Base-by-base conservation (phyloP, 2,888 invertebrate genomes). In the Drosophila mimica region DNA sequence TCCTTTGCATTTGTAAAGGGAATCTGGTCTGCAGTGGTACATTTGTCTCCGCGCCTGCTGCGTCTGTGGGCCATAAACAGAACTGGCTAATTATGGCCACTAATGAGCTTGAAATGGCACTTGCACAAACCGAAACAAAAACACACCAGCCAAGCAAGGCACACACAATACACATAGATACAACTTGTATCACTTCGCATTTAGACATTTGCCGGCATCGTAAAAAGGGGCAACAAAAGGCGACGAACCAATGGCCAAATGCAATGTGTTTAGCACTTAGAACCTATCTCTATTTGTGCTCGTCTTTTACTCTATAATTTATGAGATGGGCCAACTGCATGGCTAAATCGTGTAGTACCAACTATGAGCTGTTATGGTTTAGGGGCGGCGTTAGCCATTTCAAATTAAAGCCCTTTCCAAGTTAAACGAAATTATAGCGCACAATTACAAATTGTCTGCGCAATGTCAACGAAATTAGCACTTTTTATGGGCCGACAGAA, bases 21-120 rank as follows among this genome's bases (percentile, higher is more conserved):
- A 75, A 61, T 43, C 36, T 31, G 34, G 61, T 54, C 64, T 68
- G 53, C 38, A 51, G 28, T 70, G 64, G 69, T 54, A 60, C 74
- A 72, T 75, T 53, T 75, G 82, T 77, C 72, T 70, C 75, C 62
- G 74, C 58, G 79, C 64, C 74, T 74, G 69, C 63, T 63, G 71
- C 76, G 89, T 88, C 89, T 88, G 82, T 76, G 77, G 82, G 82
- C 88, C 88, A 86, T 86, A 86, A 86, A 86, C 82, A 72, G 56
- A 62, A 64, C 73, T 78, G 87, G 89, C 90, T 87, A 87, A 87
- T 87, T 87, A 90, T 87, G 87, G 87, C 82, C 83, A 76, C 87
- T 87, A 87, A 87, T 87, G 90, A 87, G 87, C 89, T 86, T 88
- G 87, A 88, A 87, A 87, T 87, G 87, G 88, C 90, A 89, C 89